Base-by-base conservation (phyloP, 2,113 vertebrate genomes). In the Sinocyclocheilus anophthalmus region DNA sequence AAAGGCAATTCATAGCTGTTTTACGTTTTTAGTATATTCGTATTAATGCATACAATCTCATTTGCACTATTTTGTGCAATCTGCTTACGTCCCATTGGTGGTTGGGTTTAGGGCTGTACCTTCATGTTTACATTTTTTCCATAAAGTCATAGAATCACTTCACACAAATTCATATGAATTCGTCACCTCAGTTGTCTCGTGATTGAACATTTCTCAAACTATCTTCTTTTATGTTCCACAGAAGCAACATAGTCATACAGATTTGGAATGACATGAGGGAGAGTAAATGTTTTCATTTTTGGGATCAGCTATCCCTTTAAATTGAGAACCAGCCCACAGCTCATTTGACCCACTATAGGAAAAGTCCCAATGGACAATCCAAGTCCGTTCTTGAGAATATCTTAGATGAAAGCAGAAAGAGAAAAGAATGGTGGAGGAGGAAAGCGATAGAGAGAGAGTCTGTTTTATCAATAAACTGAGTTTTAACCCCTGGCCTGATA, bases 401-500 rank as follows among this genome's bases (percentile, higher is more conserved):
- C 26, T 30, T 30, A 67, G 84, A 83, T 86, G 84, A 86, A 88
- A 80, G 83, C 18, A 69, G 11, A 77, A 65, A 59, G 37, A 83
- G 22, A 80, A 59, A 81, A 57, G 10, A 55, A 79, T 48, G 45
- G 16, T 33, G n/a, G 59, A 65, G 78, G 82, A 53, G 22, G 67
- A 65, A 59, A 57, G 37, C 13, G 72, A 65, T 7, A 81, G 82
- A 72, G 12, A 78, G 26, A 81, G 39, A 42, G 73, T 22, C 48
- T 88, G 77, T 86, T 88, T 86, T 89, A 89, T 89, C 88, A 88
- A 89, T 88, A 88, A 87, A 88, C 86, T 48, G 82, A 86, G 45
- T 87, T 73, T 75, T 65, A 85, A 84, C 85, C 76, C 42, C 77
- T 50, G 59, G 53, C 84, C 83, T 81, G 78, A 86, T 85, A 84